Conservation (phyloP, 2,113 vertebrate species). For the Ctenodactylus gundi region DNA sequence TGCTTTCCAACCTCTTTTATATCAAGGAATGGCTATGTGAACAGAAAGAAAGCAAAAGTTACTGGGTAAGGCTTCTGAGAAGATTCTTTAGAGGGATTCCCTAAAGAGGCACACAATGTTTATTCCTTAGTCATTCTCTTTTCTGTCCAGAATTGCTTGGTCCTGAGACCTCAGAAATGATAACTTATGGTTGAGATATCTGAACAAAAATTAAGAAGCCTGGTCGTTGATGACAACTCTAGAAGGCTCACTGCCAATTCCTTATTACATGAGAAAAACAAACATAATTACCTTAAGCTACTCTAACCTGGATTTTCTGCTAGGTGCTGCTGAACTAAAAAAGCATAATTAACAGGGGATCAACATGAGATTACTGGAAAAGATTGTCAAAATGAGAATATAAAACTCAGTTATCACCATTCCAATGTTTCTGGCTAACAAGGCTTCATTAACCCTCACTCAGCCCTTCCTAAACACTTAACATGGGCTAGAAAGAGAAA, state of each 20-base stretch:
- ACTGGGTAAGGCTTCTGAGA: neutral
- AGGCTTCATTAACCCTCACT: neutral
- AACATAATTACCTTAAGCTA: neutral
- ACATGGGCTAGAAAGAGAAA: neutral
- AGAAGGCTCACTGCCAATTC: neutral
- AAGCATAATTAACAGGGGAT: slow-evolving; percentile 21
- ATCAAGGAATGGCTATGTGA: neutral
- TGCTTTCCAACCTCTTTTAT: neutral
- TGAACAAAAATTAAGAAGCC: neutral
- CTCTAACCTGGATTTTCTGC: neutral
- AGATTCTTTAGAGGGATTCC: neutral
- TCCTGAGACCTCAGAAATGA: neutral
- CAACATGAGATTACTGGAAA: neutral
- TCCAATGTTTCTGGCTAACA: neutral
- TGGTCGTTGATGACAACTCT: neutral
- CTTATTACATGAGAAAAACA: neutral
- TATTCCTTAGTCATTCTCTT: neutral
- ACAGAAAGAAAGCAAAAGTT: neutral
- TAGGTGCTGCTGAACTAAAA: neutral
- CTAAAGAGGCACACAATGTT: neutral
- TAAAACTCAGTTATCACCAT: neutral
- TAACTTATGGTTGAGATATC: neutral
- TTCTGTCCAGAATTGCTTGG: neutral
- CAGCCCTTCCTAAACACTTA: neutral
- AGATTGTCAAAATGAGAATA: neutral